Base-by-base conservation (phyloP, 2,888 invertebrate species). In the Melieria crassipennis region DNA sequence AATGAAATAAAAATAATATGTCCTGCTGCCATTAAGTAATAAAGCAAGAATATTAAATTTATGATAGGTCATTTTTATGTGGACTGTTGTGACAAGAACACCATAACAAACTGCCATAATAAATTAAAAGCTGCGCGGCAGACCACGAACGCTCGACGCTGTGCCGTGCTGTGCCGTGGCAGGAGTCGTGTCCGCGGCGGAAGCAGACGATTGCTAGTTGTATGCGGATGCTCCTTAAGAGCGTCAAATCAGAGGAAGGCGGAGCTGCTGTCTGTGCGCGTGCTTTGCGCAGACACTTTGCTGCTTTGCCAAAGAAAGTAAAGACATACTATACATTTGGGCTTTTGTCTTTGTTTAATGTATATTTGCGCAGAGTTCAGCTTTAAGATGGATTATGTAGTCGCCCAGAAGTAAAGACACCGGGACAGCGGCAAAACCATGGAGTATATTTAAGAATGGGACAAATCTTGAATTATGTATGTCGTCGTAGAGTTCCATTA, bases 21-120 rank as follows among this genome's bases (percentile, higher is more conserved):
- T 77, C 74, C 66, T 75, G 75, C 78, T 76, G 77, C 78, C 79
- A 81, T 82, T 84, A 80, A 82, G 80, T 83, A 83, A 82, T 81
- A 82, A 83, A 80, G 79, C 79, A 78, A 78, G 78, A 78, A 80
- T 80, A 82, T 80, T 80, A 80, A 84, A 84, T 83, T 83, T 81
- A 83, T 81, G 81, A 79, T 78, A 78, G 80, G 81, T 82, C 78
- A 81, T 83, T 82, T 82, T 81, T 81, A 79, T 83, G 76, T 76
- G 73, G 76, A 68, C 74, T 70, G 80, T 79, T 81, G 81, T 82
- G 83, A 82, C 83, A 81, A 80, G 77, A 79, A 76, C 76, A 81
- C 79, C 81, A 80, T 83, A 81, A 84, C 84, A 84, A 84, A 84
- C 80, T 82, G 83, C 80, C 80, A 80, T 80, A 80, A 83, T 83